Base-by-base conservation (phyloP, 2,888 invertebrate genomes). In the Timema cristinae region DNA sequence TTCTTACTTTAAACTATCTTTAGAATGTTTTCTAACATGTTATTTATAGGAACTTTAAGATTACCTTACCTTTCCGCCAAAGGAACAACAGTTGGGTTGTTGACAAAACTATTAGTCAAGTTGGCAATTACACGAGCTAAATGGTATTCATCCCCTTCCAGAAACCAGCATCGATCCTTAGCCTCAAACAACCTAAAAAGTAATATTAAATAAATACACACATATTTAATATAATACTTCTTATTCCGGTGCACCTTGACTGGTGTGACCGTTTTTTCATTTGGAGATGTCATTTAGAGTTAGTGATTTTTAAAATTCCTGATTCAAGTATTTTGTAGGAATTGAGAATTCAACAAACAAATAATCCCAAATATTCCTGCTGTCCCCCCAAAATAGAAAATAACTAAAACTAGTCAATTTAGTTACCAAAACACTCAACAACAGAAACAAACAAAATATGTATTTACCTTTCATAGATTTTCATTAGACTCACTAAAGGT, bases 151-250 rank as follows among this genome's bases (percentile, higher is more conserved):
- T 93, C 90, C 71, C 93, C 92, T 82, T 91, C 89, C 32, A 90
- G 89, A 73, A 92, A 87, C 95, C 96, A 97, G 77, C 91, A 90
- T 71, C 92, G 89, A 81, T 95, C 94, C 83, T 93, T 91, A 79
- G 90, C 89, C 76, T 91, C 90, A 80, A 90, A 90, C 85, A 91
- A 83, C 80, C 91, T 91, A 75, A 67, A 32, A 32, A 32, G 4
- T 32, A 32, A 32, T 32, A 32, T 32, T 32, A 32, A 32, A 32
- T 32, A 32, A 32, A 32, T 32, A 2, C 32, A 32, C 32, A 32
- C 32, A 32, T 4, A 32, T 32, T 32, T 32, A 32, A 2, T 32
- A 32, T 32, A 32, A 32, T 32, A 32, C 32, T 32, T 32, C 1
- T 32, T 32, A 32, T 32, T 32, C 1, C 32, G 4, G 32, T 32